Conservation (phyloP, 2,113 vertebrate species). For the Pelusios castaneus region DNA sequence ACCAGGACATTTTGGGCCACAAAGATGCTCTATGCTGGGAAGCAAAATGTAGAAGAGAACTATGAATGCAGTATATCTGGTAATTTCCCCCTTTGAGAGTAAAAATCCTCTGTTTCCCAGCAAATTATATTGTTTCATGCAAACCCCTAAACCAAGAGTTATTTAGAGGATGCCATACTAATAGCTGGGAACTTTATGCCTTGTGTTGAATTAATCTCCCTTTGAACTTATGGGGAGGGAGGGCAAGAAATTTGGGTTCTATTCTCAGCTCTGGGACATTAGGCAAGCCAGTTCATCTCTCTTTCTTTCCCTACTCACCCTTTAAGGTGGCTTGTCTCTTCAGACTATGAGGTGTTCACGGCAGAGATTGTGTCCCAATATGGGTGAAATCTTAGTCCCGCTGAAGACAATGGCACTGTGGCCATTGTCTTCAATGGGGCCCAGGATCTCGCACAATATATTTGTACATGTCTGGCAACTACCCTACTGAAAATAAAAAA, state of each 20-base stretch:
- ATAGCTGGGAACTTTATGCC: background rate
- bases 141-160: background rate
- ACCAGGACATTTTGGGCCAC: background rate
- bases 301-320: background rate
- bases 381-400: background rate
- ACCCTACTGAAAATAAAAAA: background rate
- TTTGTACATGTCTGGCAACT: background rate
- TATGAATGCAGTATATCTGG: background rate
- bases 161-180: background rate
- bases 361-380: background rate
- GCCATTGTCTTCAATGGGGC: background rate
- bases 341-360: background rate
- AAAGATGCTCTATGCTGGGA: background rate
- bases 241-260: background rate
- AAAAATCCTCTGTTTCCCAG: background rate
- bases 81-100: background rate
- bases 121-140: background rate
- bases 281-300: background rate
- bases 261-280: background rate
- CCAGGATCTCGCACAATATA: background rate
- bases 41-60: background rate
- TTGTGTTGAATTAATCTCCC: background rate
- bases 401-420: background rate
- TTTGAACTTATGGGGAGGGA: background rate
- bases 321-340: background rate